Base-by-base conservation (phyloP, 2,797 vertebrate species). In the Poeciliopsis gracilis region DNA sequence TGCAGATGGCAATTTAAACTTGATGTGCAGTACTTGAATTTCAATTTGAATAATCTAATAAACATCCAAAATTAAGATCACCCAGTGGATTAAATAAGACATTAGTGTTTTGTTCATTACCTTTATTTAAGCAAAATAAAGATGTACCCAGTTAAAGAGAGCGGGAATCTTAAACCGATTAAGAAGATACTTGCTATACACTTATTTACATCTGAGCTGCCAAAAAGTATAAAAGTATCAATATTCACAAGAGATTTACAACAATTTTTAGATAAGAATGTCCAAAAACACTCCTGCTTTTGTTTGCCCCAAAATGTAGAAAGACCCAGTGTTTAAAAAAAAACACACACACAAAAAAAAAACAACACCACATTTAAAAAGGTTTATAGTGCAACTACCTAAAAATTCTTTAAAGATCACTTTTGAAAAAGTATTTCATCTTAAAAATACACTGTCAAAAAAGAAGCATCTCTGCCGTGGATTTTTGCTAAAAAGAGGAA, bases 171-270 rank as follows among this genome's bases (percentile, higher is more conserved):
- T 93, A 88, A 86, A 91, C 88, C 90, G 95, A 95, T 95, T 97
- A 97, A 66, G 94, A 97, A 66, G 94, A 97, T 97, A 96, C 94
- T 89, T 96, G 91, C 96, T 97, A 96, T 97, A 98, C 97, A 98
- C 87, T 95, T 97, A 98, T 97, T 95, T 97, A 98, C 97, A 97
- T 96, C 95, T 95, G 97, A 99, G 98, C 98, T 99, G 98, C 98
- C 98, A 96, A 95, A 97, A 96, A 94, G 92, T 95, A 96, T 94
- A 96, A 95, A 96, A 96, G 93, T 96, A 95, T 96, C 83, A 83
- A 94, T 97, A 97, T 97, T 96, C 96, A 97, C 97, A 97, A 95
- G 95, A 96, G 97, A 96, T 95, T 97, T 96, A 96, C 94, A 96
- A 95, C 93, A 95, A 92, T 95, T 92, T 85, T 92, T 87, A 94